Evolutionary conservation across 1,140 invertebrate genomes (phyloP).

Genomic region (Propsilocerus akamusi): DNA sequence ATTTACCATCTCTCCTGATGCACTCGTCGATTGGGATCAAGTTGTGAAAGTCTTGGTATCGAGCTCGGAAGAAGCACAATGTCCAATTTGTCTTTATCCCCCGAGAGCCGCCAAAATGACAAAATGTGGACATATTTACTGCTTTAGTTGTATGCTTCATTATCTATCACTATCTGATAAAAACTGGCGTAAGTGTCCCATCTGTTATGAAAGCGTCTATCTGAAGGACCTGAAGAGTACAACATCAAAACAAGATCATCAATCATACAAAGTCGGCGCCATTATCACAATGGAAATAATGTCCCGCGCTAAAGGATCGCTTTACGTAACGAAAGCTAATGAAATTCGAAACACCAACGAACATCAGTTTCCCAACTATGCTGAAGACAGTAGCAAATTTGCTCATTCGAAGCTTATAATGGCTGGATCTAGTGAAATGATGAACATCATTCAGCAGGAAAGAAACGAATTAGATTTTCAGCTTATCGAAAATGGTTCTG

Average conservation of each 20-base stretch:
- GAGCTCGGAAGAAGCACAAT: slow-evolving; percentile 49
- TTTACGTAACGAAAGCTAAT: slow-evolving; percentile 46
- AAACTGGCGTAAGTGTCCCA: slow-evolving; percentile 61
- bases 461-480: slow-evolving; percentile 41
- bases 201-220: slow-evolving; percentile 62
- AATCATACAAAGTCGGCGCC: slow-evolving; percentile 41
- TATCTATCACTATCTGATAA: slow-evolving; percentile 70
- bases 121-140: slow-evolving; percentile 87
- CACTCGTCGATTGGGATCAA: slow-evolving; percentile 74
- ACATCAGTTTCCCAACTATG: slow-evolving; percentile 19
- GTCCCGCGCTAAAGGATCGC: slow-evolving; percentile 60
- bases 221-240: slow-evolving; percentile 29
- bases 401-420: slow-evolving; percentile 59
- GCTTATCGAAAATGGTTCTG: slow-evolving; percentile 39
- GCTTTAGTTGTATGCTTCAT: slow-evolving; percentile 88
- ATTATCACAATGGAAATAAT: slow-evolving; percentile 69
- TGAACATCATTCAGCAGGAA: slow-evolving; percentile 53
- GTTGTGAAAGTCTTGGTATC: slow-evolving; percentile 75
- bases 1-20: slow-evolving; percentile 67
- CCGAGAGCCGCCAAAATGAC: slow-evolving; percentile 81
- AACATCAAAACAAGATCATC: slow-evolving; percentile 31
- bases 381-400: slow-evolving; percentile 25
- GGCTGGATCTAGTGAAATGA: slow-evolving; percentile 39
- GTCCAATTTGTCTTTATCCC: slow-evolving; percentile 77
- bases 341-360: slow-evolving; percentile 14